phyloP scores from a whole-genome alignment of 2,888 invertebrate species.

The Malthinus flaveolus region DNA sequence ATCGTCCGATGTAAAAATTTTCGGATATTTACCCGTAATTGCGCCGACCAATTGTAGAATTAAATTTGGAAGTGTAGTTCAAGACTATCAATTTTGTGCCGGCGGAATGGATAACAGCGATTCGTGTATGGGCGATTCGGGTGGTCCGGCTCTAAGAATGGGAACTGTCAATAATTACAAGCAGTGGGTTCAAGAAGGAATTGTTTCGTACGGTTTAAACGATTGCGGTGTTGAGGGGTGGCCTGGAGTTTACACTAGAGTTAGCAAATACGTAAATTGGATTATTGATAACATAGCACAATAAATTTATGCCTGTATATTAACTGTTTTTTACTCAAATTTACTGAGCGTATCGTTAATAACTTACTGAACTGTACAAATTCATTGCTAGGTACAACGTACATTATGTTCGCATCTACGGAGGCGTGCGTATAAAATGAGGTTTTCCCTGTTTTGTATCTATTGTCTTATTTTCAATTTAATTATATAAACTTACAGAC shows the following conservation, averaged over 20 bases:
- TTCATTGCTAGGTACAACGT: too few species aligned
- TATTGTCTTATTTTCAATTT: too few species aligned
- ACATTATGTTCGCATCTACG: too few species aligned
- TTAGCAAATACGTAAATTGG: conserved; percentile 12
- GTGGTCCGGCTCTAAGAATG: conserved; percentile 71
- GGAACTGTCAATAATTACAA: background rate
- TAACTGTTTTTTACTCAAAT: too few species aligned
- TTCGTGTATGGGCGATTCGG: conserved; percentile 76
- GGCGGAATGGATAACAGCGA: conserved; percentile 68
- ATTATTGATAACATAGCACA: conserved; percentile 5
- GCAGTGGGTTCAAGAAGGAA: conserved; percentile 64
- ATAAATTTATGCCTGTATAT: background rate
- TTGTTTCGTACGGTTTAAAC: conserved; percentile 77
- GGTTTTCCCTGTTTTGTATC: too few species aligned
- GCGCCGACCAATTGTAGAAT: background rate
- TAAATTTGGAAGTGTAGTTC: conserved; percentile 38
- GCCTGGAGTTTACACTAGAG: conserved; percentile 19
- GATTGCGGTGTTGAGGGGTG: conserved; percentile 9
- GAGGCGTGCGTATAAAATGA: too few species aligned
- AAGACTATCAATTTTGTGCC: conserved; percentile 63
- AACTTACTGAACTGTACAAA: too few species aligned
- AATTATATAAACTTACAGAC: too few species aligned
- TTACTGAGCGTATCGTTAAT: too few species aligned
- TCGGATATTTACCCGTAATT: conserved; percentile 17
- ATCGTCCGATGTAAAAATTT: background rate